Percentiles rank a stretch among this genome's conserved stretches.
Evolutionary conservation across 2,113 vertebrate species (phyloP).

Genomic region (Haplotaxodon microlepis): DNA sequence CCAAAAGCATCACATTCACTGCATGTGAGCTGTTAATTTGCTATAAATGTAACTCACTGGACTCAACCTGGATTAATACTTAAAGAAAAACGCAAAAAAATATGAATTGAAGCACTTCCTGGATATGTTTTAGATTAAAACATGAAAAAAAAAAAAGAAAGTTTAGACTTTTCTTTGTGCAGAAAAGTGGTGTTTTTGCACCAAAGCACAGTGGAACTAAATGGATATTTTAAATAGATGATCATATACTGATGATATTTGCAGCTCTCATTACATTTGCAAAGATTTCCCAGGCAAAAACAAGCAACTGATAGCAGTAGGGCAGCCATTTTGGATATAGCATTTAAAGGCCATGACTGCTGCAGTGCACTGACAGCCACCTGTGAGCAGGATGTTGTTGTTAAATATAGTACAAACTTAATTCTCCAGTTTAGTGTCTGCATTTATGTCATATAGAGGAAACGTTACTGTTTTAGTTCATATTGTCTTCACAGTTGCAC

Average conservation of each 20-base stretch:
- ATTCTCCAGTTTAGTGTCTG: fast-evolving
- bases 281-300: not conserved
- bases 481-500: not conserved
- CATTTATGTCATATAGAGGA: not conserved
- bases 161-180: not conserved
- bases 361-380: not conserved
- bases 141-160: fast-evolving
- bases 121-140: not conserved
- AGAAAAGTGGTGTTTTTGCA: not conserved
- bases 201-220: fast-evolving
- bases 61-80: not conserved
- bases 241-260: not conserved
- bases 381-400: not conserved
- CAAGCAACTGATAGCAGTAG: fast-evolving
- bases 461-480: not conserved
- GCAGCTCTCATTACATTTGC: not conserved
- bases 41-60: not conserved
- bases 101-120: fast-evolving
- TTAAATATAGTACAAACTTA: not conserved
- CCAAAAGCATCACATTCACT: not conserved
- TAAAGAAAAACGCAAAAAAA: not conserved
- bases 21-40: not conserved
- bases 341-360: not conserved
- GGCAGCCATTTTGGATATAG: not conserved
- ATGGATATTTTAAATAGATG: not conserved